Evolutionary conservation across 1,140 invertebrate species (phyloP).

Genomic region (Drosophila carrolli): DNA sequence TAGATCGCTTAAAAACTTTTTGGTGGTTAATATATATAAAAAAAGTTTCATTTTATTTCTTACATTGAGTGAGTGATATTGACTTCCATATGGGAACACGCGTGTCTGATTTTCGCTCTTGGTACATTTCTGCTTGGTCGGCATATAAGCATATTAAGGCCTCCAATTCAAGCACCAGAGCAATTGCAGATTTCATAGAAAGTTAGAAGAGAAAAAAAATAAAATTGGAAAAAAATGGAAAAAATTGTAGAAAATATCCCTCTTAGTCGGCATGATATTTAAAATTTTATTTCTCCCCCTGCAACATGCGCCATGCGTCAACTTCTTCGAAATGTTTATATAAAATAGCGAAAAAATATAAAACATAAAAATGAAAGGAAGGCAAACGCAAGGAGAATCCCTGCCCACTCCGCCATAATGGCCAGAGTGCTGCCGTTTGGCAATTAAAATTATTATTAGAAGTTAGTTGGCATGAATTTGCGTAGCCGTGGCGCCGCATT

Average conservation of each 20-base stretch:
- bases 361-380: constrained; percentile 22
- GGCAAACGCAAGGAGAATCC: constrained; percentile 7
- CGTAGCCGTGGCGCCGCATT: constrained; percentile 60
- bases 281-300: constrained; percentile 41
- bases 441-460: constrained; percentile 83
- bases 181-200: constrained; percentile 34
- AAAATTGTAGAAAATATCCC: constrained; percentile 38
- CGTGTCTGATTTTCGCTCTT: constrained; percentile 25
- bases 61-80: not conserved
- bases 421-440: constrained; percentile 70
- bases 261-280: constrained; percentile 77
- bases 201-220: constrained; percentile 32
- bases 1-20: constrained; percentile 15
- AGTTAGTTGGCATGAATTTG: constrained; percentile 79
- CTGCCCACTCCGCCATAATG: constrained; percentile 18
- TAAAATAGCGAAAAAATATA: constrained; percentile 38
- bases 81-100: constrained; percentile 1
- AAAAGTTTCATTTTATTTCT: constrained; percentile 12
- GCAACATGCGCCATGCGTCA: constrained; percentile 51
- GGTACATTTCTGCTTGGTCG: constrained; percentile 35
- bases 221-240: constrained; percentile 43
- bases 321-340: constrained; percentile 58
- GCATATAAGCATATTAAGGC: constrained; percentile 53
- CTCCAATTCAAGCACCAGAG: not conserved
- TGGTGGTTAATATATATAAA: constrained; percentile 1